Evolutionary conservation across 2,888 invertebrate species (phyloP).

Genomic region (Ichneumoninae sp.): DNA sequence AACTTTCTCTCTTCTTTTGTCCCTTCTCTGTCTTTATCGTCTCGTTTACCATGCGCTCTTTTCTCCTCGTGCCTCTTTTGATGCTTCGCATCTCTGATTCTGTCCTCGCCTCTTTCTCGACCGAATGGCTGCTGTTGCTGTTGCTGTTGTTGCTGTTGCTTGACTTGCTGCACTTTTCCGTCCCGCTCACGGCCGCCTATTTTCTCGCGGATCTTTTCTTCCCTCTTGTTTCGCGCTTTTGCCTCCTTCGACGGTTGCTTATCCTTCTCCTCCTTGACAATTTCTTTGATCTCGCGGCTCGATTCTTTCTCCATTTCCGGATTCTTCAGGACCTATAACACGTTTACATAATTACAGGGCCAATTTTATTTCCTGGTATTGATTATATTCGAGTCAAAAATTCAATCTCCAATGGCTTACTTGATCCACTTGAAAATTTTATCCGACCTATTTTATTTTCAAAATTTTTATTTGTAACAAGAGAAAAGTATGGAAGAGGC

Average conservation of each 20-base stretch:
- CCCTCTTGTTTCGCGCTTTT: constrained; percentile 81
- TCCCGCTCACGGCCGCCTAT: constrained; percentile 81
- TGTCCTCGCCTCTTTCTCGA: constrained; percentile 55
- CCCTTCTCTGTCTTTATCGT: constrained; percentile 80
- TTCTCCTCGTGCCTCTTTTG: constrained; percentile 81
- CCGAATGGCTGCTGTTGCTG: constrained; percentile 24
- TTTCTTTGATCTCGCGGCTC: constrained; percentile 80
- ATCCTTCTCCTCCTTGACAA: constrained; percentile 82
- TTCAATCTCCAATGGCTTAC: background rate
- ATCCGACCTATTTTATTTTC: background rate
- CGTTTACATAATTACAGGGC: background rate
- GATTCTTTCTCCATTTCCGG: constrained; percentile 80
- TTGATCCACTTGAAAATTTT: background rate
- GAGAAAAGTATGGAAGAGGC: background rate
- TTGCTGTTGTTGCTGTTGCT: constrained; percentile 79
- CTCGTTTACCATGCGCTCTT: constrained; percentile 78
- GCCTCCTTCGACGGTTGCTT: constrained; percentile 79
- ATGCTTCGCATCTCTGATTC: constrained; percentile 54
- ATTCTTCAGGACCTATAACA: constrained; percentile 81
- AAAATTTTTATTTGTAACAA: background rate
- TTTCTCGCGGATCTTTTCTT: constrained; percentile 77
- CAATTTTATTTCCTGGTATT: background rate
- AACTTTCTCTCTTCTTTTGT: constrained; percentile 78
- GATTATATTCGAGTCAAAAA: background rate
- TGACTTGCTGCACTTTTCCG: constrained; percentile 76